Percentiles rank a stretch among this genome's conserved stretches.
Conservation (phyloP, 2,797 vertebrate genomes). For the Enteromius mattozi region DNA sequence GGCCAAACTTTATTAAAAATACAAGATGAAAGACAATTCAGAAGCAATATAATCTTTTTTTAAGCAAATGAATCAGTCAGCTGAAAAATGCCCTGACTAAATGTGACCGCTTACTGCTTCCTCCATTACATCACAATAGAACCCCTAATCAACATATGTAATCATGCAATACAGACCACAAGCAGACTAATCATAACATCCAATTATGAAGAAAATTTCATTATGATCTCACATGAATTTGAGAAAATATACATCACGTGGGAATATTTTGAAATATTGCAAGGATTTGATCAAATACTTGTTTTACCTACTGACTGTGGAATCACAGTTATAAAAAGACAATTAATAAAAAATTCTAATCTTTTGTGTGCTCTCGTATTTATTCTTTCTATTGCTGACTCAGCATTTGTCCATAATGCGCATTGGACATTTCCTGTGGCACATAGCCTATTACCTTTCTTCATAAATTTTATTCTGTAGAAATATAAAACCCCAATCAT, state of each 20-base stretch:
- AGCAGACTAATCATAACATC: conserved; percentile 62
- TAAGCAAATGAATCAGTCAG: neutral
- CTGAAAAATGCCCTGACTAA: neutral
- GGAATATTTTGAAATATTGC: neutral
- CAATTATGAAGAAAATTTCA: conserved; percentile 51
- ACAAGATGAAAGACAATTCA: conserved; percentile 40
- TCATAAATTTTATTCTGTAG: neutral
- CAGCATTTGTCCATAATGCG: conserved; percentile 32
- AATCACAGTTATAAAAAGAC: conserved; percentile 18
- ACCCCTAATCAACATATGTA: conserved; percentile 51
- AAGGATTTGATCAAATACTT: conserved; percentile 8
- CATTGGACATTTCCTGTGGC: neutral
- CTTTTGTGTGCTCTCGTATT: neutral
- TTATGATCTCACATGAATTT: conserved; percentile 45
- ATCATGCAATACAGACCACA: conserved; percentile 82
- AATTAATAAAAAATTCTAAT: neutral
- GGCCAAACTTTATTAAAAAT: conserved; percentile 44
- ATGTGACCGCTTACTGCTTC: neutral
- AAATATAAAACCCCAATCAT: neutral
- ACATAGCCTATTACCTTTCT: neutral
- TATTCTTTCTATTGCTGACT: neutral
- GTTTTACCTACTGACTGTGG: neutral
- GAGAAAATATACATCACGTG: conserved; percentile 48
- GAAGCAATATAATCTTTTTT: neutral
- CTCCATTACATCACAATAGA: conserved; percentile 57